phyloP scores from a whole-genome alignment of 2,888 invertebrate species.

The Celastrina argiolus region DNA sequence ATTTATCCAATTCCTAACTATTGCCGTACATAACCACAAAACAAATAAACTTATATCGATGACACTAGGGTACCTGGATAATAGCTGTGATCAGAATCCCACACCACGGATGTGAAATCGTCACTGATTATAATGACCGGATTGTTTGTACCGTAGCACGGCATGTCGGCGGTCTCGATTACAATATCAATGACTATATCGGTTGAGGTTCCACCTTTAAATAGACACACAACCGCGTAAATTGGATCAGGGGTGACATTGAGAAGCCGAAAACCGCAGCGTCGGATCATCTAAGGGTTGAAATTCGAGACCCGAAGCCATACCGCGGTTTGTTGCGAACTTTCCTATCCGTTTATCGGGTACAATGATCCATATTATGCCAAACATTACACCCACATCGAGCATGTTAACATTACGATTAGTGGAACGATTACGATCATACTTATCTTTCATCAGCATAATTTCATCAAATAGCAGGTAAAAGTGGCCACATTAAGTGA shows the following conservation, averaged over 20 bases:
- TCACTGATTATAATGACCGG: conserved; percentile 29
- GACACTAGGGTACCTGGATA: conserved; percentile 15
- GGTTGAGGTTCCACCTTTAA: conserved; percentile 12
- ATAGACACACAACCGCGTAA: conserved; percentile 31
- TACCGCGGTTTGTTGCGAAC: conserved; percentile 46
- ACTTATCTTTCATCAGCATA: too few relatives aligned
- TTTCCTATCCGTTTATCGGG: conserved; percentile 29
- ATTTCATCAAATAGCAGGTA: too few relatives aligned
- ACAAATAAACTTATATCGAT: not conserved
- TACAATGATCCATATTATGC: conserved; percentile 22
- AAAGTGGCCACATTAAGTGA: too few relatives aligned
- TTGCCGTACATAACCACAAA: not conserved
- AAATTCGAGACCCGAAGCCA: conserved; percentile 54
- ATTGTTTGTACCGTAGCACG: conserved; percentile 26
- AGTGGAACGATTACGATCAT: not conserved
- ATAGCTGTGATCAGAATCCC: conserved; percentile 25
- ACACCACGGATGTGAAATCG: conserved; percentile 28
- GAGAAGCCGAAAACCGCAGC: conserved; percentile 50
- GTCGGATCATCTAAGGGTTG: conserved; percentile 45
- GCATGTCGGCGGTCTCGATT: conserved; percentile 25
- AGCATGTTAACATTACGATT: not conserved
- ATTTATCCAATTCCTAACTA: not conserved
- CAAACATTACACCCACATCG: not conserved
- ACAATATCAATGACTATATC: conserved; percentile 19
- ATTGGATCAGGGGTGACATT: conserved; percentile 43